Evolutionary conservation across 1,140 invertebrate species (phyloP).

Genomic region (Hycleus phaleratus): DNA sequence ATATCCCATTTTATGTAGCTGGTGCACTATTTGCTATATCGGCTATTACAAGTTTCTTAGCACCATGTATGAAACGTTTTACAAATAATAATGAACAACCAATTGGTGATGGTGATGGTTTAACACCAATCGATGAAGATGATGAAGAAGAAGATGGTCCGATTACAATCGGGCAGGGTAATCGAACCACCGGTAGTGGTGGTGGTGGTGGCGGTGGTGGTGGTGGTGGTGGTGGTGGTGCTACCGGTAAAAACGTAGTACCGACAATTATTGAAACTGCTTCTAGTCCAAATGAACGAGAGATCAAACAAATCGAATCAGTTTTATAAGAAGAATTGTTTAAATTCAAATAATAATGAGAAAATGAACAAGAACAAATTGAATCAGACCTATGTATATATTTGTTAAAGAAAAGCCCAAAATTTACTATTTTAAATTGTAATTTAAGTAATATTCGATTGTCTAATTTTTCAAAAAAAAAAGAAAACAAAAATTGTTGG

Average conservation of each 20-base stretch:
- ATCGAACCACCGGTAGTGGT: background rate
- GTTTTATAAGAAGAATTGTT: constrained; percentile 46
- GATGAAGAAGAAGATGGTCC: constrained; percentile 67
- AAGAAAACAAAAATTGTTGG: too few species aligned
- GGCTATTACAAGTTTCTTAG: constrained; percentile 76
- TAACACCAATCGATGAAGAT: constrained; percentile 75
- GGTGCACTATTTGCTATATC: constrained; percentile 80
- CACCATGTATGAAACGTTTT: constrained; percentile 64
- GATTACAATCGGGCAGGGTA: constrained; percentile 50
- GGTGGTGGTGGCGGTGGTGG: too few species aligned
- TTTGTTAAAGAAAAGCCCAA: too few species aligned
- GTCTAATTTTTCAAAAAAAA: too few species aligned
- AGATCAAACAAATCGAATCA: constrained; percentile 59
- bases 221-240: constrained; percentile 6
- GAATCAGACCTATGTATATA: too few species aligned
- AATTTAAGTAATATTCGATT: too few species aligned
- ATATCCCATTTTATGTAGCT: constrained; percentile 86
- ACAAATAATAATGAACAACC: constrained; percentile 43
- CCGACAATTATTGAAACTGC: constrained; percentile 45
- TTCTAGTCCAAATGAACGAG: constrained; percentile 49
- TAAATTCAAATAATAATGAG: too few species aligned
- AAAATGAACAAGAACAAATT: too few species aligned
- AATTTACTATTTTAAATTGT: too few species aligned
- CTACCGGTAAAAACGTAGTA: constrained; percentile 20
- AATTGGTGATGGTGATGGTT: constrained; percentile 54